Base-by-base conservation (phyloP, 2,888 invertebrate genomes). In the Meandrusa payeni region DNA sequence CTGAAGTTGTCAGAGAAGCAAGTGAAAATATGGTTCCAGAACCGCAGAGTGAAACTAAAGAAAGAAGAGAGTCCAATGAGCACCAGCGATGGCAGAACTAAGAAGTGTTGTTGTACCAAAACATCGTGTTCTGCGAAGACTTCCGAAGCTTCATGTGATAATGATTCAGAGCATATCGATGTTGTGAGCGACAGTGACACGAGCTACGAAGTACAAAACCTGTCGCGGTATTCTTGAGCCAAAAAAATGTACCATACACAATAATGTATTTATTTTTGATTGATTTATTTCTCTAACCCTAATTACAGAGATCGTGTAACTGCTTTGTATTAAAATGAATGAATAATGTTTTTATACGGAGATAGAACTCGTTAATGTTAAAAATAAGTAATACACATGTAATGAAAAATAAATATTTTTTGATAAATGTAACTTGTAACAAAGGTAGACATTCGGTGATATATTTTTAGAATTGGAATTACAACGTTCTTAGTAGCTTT, bases 21-120 rank as follows among this genome's bases (percentile, higher is more conserved):
- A 85, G 97, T 97, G 51, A 97, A 95, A 75, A 95, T 95, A 54
- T 96, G 97, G 97, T 97, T 97, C 78, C 96, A 97, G 73, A 97
- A 97, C 75, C 91, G 97, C 3, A 90, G 97, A 1, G 97, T 97
- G 0, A 97, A 97, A 73, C 91, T 95, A 77, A 97, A 97, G 89
- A 97, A 97, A 64, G 96, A 96, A 54, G 94, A 94, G 62, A 78
- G 91, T 3, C 93, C 93, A 0, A 54, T 74, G 54, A 51, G 58
- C 3, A 50, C 61, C 0, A 51, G 17, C n/a, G 76, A 77, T 1
- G 69, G 74, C 0, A 73, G 70, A 13, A 56, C 61, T 0, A 83
- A 76, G 47, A 79, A 77, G 44, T 85, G 85, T 42, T 87, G 87
- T 50, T 86, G 86, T 47, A 50, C 68, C 0, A 82, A 80, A 43